Evolutionary conservation across 2,797 vertebrate genomes (phyloP).

Genomic region (Cyclopterus lumpus): DNA sequence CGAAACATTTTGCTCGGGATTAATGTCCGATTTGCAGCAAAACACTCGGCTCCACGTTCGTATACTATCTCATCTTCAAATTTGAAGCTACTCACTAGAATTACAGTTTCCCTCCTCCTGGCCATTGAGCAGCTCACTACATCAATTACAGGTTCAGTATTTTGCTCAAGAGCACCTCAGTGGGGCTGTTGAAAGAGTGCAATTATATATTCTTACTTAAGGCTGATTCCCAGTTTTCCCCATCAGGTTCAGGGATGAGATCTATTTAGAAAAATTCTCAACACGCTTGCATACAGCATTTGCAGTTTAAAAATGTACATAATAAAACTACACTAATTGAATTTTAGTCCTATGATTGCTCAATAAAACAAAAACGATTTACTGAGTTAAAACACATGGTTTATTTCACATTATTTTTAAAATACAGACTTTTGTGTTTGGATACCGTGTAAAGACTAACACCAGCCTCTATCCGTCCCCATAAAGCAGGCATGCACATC

Average conservation of each 20-base stretch:
- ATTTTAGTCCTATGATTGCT: neutral
- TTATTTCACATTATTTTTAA: neutral
- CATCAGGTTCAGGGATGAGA: neutral
- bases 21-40: constrained; percentile 28
- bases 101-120: constrained; percentile 26
- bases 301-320: constrained; percentile 1
- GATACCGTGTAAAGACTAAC: neutral
- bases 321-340: neutral
- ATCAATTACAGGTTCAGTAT: constrained; percentile 16
- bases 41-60: constrained; percentile 22
- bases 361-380: neutral
- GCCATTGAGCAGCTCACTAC: constrained; percentile 15
- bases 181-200: neutral
- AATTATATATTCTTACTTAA: constrained; percentile 18
- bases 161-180: constrained; percentile 28
- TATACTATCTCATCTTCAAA: neutral
- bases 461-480: neutral
- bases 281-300: neutral
- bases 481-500: neutral
- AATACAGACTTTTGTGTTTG: neutral
- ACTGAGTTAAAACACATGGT: neutral
- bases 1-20: constrained; percentile 26
- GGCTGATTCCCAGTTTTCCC: constrained; percentile 1
- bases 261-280: neutral
- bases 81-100: constrained; percentile 23